Base-by-base conservation (phyloP, 1,140 invertebrate species). In the Aphis gossypii region DNA sequence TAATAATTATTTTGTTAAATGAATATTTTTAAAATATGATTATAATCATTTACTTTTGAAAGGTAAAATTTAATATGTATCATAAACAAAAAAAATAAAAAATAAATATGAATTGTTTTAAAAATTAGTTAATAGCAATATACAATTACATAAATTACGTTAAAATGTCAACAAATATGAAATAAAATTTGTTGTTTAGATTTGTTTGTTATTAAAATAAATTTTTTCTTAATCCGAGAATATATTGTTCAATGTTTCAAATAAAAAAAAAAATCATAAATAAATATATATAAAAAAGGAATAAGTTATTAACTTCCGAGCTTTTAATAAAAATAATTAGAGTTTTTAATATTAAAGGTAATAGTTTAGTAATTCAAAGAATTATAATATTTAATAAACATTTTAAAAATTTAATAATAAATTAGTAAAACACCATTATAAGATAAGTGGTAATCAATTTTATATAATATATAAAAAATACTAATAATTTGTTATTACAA, bases 391-490 rank as follows among this genome's bases (percentile, higher is more conserved):
- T 90, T 30, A 38, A 41, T 25, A 90, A 54, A 90, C 60, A 44
- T 41, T 41, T 86, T 30, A 86, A 86, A 38, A 83, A 86, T 11
- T 46, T 48, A 88, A 88, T 51, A 48, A 35, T 35, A 35, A 35
- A 46, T 88, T 48, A 48, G 6, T 88, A 54, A 54, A 38, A 38
- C 35, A 54, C 23, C 9, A 1, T 51, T 9, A 35, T 8, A 35
- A 54, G n/a, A 18, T 88, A 88, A 88, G 9, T 54, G 87, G 87
- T 89, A 89, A 89, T 89, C n/a, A 54, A 38, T 48, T 87, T 46
- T 46, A n/a, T 87, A 76, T n/a, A n/a, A 68, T 68, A 6, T 76
- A n/a, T n/a, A n/a, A 51, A 51, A 51, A 51, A 87, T 46, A 46
- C 14, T 48, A 51, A 89, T 89, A 89, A 89, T 89, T 89, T 35